phyloP scores from a whole-genome alignment of 2,113 vertebrate genomes.

The western clawed frog (Xenopus tropicalis) region DNA sequence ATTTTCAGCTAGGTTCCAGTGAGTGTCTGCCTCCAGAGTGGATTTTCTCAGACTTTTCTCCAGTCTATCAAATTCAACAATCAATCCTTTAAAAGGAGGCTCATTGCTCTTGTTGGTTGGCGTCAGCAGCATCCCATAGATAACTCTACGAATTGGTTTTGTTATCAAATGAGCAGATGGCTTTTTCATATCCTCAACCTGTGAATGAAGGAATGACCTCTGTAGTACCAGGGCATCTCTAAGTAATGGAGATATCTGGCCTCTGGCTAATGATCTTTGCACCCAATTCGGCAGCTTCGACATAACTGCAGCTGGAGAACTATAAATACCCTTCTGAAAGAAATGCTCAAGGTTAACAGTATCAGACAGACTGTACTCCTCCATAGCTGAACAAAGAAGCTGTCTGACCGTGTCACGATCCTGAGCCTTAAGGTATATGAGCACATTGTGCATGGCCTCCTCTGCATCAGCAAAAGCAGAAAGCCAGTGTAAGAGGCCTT shows the following conservation, averaged over 20 bases:
- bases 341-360: constrained; percentile 67
- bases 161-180: constrained; percentile 73
- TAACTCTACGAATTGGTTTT: constrained; percentile 70
- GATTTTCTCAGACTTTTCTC: constrained; percentile 72
- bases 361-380: constrained; percentile 71
- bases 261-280: constrained; percentile 57
- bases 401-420: constrained; percentile 54
- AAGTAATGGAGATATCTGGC: constrained; percentile 67
- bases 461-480: constrained; percentile 62
- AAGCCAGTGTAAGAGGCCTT: constrained; percentile 78
- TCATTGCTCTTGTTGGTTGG: not conserved
- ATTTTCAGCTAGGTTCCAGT: constrained; percentile 43
- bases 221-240: constrained; percentile 72
- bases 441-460: constrained; percentile 65
- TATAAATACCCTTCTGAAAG: constrained; percentile 60
- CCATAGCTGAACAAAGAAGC: constrained; percentile 65
- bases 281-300: constrained; percentile 69
- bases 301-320: constrained; percentile 47
- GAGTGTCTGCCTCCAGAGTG: constrained; percentile 54
- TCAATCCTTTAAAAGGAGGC: constrained; percentile 36
- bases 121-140: constrained; percentile 78
- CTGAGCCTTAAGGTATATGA: constrained; percentile 54
- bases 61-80: constrained; percentile 79
- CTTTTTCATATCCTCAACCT: constrained; percentile 83
- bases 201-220: constrained; percentile 74